Evolutionary conservation across 2,113 vertebrate species (phyloP), one percentile per base, ranked within the genome.

Genomic region (Leptobrachium leishanense): DNA sequence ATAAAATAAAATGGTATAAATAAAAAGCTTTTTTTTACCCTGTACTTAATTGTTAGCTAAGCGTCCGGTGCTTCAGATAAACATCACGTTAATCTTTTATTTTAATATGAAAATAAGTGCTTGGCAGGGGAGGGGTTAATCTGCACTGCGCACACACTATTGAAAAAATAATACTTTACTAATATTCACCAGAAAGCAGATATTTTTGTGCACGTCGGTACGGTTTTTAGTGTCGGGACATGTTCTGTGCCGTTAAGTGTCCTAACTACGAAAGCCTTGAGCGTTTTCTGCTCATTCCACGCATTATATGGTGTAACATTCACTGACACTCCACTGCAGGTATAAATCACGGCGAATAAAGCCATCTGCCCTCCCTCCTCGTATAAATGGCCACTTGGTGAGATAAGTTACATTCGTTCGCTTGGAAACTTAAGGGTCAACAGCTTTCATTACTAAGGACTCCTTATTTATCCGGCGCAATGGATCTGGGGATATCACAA

Each of bases 241-340:
- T 76, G 74, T 76, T 13, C 44, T 40, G 10, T 68, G 39, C 46
- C 46, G 46, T 75, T 10, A n/a, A 5, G 62, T 10, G 20, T 12
- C 20, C 72, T 1, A 62, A 59, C 41, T 65, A 6, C 13, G 63
- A n/a, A 50, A 46, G 74, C 74, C 74, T 43, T 53, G 6, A 62
- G 74, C 74, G n/a, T 40, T 31, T 76, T 43, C 2, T 54, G 59
- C n/a, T 76, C 74, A 76, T 76, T 76, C 74, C 74, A 55, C 20
- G 2, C 46, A 40, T 76, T 66, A 55, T 67, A 76, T 67, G 39
- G 63, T n/a, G 50, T 10, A 65, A 44, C 50, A 75, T 46, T 40
- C 55, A 59, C 55, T 59, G 55, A 59, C 55, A 39, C 62, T 43
- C 11, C 15, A 74, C 55, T 46, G 53, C 12, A 67, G 67, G 13